Base-by-base conservation (phyloP, 2,113 vertebrate genomes). In the Lasiurus cinereus region DNA sequence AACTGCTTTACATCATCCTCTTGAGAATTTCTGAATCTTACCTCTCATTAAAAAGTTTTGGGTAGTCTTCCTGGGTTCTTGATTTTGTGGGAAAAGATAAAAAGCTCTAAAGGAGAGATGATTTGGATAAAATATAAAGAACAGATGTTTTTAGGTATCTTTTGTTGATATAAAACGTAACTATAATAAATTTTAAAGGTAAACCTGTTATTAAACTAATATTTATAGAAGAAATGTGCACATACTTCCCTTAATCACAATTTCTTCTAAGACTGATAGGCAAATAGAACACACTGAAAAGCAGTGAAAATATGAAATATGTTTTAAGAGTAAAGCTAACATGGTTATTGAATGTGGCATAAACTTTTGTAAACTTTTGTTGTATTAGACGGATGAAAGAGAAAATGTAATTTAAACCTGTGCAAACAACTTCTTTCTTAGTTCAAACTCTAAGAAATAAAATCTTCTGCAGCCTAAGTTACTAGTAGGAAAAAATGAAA, bases 11-110 rank as follows among this genome's bases (percentile, higher is more conserved):
- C 18, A 92, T 84, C 29, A 66, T 8, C 29, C 90, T 39, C 54
- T 88, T 76, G 89, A 97, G 95, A 93, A 56, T 88, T 94, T 69
- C 15, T 88, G 76, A 93, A 96, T 78, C 82, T 79, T 84, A 62
- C 29, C 48, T 92, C 76, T 84, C 76, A 92, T 94, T 93, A 93
- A 92, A 95, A 90, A 36, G 5, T 69, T 62, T 92, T 74, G 78
- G n/a, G 24, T 93, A 64, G 64, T 84, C 33, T 91, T 91, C 33
- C 27, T 64, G 16, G 19, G 46, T 91, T 80, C 50, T 87, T 91
- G 39, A 69, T 78, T 13, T 39, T 79, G 1, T 11, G 33, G 62
- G 48, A 90, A 31, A 89, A 91, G 77, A 84, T 91, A 54, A 95
- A 94, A 94, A 77, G 39, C n/a, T 67, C 50, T 93, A 89, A 77